phyloP scores from a whole-genome alignment of 2,113 vertebrate species.

The Sceloporus undulatus region DNA sequence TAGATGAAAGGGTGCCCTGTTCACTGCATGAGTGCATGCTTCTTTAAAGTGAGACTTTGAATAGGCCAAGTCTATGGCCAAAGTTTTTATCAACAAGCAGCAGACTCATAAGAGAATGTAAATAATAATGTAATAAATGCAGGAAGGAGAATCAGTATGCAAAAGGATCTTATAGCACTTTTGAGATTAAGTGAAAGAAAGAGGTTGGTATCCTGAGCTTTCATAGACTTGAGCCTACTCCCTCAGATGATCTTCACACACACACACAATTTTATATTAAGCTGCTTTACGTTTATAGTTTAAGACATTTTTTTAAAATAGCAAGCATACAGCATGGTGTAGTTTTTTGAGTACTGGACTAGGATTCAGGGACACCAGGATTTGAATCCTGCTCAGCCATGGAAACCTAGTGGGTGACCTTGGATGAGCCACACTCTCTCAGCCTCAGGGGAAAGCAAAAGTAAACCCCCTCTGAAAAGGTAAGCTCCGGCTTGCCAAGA shows the following conservation, averaged over 20 bases:
- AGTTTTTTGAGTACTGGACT: neutral
- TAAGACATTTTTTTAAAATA: no score
- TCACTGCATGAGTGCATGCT: neutral
- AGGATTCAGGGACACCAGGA: neutral
- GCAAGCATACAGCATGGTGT: neutral
- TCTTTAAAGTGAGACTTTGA: neutral
- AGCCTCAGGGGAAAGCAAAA: no score
- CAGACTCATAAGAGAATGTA: neutral
- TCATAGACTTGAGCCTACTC: no score
- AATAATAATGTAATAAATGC: neutral
- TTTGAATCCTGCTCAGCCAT: neutral
- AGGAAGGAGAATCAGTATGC: neutral
- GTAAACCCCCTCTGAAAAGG: no score
- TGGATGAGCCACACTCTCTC: neutral
- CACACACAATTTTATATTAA: no score
- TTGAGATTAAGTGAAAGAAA: no score
- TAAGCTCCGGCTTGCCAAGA: no score
- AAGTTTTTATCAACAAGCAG: neutral
- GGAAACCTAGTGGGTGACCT: neutral
- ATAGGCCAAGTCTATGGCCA: neutral
- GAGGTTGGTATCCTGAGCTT: no score
- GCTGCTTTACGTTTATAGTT: no score
- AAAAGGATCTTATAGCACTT: no score
- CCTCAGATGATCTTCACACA: neutral
- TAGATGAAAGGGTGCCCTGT: accelerated